Base-by-base conservation (phyloP, 2,888 invertebrate genomes). In the Sarcophaga caerulescens region DNA sequence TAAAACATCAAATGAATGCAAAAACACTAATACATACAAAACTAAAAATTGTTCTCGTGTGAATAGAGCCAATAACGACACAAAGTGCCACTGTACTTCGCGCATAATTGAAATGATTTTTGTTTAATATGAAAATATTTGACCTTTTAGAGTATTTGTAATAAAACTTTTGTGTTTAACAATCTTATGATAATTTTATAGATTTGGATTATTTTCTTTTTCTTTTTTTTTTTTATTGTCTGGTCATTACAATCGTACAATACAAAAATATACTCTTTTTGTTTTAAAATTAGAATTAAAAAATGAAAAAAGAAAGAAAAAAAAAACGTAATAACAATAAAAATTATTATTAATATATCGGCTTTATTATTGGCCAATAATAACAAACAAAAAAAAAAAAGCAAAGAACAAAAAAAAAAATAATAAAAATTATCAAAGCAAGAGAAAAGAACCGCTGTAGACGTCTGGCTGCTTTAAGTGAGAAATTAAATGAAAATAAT, bases 401-500 rank as follows among this genome's bases (percentile, higher is more conserved):
- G n/a, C n/a, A n/a, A n/a, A n/a, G n/a, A n/a, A 59, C 10, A 52
- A 25, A 59, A 17, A 68, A 68, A 35, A 35, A 35, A 35, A 35
- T 35, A 35, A 35, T 35, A 65, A 35, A 52, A 52, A 52, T 52
- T 25, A 63, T 23, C 25, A 68, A 45, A 68, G 14, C 21, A 12
- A 45, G 45, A 68, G n/a, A n/a, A 57, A 71, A 21, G 19, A 44
- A 59, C n/a, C 14, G 19, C 60, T 23, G 10, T 21, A 73, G 73
- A 73, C 73, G 73, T 73, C 73, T 73, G 60, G 73, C 60, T 73
- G 59, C 8, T 52, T 73, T 60, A 62, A 60, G 35, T 44, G 12
- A 52, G 10, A 35, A 65, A 71, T 19, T 60, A 21, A 44, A 60
- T 44, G 19, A 44, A 60, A 73, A 44, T 60, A 45, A 60, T 73